Evolutionary conservation across 2,888 invertebrate species (phyloP).

Genomic region (Cryptocheilus praepositus): DNA sequence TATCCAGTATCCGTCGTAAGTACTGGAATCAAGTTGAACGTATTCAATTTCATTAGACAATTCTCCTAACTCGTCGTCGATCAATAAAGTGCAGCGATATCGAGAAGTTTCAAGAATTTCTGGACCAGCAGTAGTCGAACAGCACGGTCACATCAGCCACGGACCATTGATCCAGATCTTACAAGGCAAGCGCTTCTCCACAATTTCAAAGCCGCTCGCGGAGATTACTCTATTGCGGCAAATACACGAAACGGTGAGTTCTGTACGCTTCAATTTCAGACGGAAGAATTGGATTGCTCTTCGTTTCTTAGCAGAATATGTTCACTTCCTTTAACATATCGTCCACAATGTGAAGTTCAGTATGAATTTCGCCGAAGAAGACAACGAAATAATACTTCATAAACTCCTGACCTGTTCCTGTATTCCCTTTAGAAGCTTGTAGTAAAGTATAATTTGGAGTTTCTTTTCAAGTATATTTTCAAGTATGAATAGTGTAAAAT

Average conservation of each 20-base stretch:
- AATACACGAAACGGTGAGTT: constrained; percentile 67
- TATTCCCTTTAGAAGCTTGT: too few relatives aligned
- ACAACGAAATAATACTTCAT: too few relatives aligned
- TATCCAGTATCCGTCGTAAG: constrained; percentile 89
- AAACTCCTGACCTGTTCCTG: too few relatives aligned
- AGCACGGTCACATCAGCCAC: constrained; percentile 79
- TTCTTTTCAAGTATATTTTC: too few relatives aligned
- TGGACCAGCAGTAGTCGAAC: constrained; percentile 83
- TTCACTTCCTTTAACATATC: not conserved
- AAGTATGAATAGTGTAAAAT: too few relatives aligned
- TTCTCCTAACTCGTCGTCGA: not conserved
- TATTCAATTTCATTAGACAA: not conserved
- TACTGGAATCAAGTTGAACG: constrained; percentile 36
- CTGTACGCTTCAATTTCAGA: not conserved
- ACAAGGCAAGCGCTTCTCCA: constrained; percentile 84
- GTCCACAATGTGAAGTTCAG: too few relatives aligned
- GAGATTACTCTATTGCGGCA: constrained; percentile 74
- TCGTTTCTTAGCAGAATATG: not conserved
- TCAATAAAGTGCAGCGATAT: constrained; percentile 83
- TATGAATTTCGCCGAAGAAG: too few relatives aligned
- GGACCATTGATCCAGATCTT: constrained; percentile 83
- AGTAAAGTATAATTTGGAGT: too few relatives aligned
- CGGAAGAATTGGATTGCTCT: not conserved
- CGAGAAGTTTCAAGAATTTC: constrained; percentile 82
- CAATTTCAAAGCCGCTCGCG: constrained; percentile 79